These are phyloP conservation scores for Nyctibius grandis DNA, from an alignment of 2,797 vertebrate genomes.

Conservation along the genomic window DNA sequence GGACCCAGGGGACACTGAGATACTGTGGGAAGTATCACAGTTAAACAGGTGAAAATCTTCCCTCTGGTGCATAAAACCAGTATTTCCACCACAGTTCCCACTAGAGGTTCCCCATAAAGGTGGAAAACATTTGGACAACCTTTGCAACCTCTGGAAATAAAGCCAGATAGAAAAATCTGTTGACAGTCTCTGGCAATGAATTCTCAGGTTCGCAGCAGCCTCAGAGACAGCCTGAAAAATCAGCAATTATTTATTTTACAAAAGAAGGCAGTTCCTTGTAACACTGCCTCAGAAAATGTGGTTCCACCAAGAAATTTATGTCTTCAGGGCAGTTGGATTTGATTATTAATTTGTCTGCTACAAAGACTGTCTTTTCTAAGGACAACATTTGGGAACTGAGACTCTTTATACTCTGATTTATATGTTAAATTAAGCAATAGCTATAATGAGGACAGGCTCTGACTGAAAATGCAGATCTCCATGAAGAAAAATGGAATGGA, in stretches of 20 bases:
- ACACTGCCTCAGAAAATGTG: background rate
- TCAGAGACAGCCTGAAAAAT: background rate
- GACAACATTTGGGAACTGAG: background rate
- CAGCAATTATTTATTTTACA: background rate
- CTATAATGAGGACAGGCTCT: background rate
- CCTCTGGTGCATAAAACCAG: background rate
- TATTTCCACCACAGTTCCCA: background rate
- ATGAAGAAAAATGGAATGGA: background rate
- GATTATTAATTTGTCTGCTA: background rate
- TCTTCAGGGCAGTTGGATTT: background rate
- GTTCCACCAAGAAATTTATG: background rate
- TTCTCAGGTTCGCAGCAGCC: background rate
- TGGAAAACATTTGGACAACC: background rate
- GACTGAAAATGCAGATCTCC: background rate
- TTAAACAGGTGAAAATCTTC: background rate
- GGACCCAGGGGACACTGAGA: background rate
- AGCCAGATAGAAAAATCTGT: background rate
- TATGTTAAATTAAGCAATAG: background rate
- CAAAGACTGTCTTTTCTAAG: background rate
- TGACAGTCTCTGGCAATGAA: background rate
- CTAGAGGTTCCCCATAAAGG: background rate
- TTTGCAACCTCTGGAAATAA: background rate
- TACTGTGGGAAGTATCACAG: background rate
- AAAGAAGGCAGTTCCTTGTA: background rate
- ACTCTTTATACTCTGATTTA: background rate